Conservation (phyloP, 2,888 invertebrate species). For the Achlya flavicornis region DNA sequence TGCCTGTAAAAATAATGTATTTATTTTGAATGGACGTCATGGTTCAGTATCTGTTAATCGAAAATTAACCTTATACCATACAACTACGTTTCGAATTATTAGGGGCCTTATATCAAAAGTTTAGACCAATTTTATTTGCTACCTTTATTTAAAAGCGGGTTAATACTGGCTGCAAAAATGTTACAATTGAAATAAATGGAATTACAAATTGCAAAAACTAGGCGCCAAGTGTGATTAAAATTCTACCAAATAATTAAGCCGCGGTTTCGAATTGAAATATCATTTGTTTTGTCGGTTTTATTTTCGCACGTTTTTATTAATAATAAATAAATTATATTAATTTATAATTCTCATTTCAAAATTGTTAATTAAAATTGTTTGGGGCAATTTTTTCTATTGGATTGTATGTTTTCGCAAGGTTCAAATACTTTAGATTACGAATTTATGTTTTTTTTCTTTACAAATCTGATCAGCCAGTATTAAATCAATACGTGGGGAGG, state of each 20-base stretch:
- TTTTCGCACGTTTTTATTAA: conserved; percentile 6
- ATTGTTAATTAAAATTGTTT: neutral
- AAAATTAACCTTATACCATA: too few relatives aligned
- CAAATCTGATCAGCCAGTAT: too few relatives aligned
- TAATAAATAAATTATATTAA: conserved; percentile 4
- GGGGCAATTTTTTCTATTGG: neutral
- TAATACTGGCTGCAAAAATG: neutral
- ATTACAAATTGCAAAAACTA: conserved; percentile 1
- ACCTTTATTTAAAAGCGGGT: neutral
- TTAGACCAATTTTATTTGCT: neutral
- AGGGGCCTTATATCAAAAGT: neutral
- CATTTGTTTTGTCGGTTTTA: neutral
- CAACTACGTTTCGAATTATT: neutral
- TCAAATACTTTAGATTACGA: neutral
- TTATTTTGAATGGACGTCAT: too few relatives aligned
- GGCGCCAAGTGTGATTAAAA: neutral
- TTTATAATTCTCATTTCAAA: neutral
- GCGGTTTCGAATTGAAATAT: conserved; percentile 4
- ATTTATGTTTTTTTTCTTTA: neutral
- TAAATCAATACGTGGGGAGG: too few relatives aligned
- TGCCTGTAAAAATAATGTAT: too few relatives aligned
- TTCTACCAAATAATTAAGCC: neutral
- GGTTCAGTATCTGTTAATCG: too few relatives aligned
- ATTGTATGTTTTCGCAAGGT: neutral
- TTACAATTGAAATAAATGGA: conserved; percentile 4